Conservation (phyloP, 2,113 vertebrate species). For the Orycteropus afer region DNA sequence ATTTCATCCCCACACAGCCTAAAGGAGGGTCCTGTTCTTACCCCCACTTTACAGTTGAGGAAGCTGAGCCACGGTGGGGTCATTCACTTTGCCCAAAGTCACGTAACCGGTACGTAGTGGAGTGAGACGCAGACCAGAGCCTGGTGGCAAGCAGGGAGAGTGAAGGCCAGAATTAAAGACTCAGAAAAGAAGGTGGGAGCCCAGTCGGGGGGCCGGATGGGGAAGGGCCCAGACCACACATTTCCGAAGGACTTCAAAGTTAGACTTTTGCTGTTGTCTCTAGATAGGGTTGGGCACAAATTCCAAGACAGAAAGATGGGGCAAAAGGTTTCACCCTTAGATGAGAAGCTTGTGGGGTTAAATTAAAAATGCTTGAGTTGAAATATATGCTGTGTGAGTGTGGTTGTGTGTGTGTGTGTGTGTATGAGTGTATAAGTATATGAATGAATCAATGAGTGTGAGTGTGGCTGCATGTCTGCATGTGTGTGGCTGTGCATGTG, state of each 20-base stretch:
- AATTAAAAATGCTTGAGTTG: too few relatives aligned
- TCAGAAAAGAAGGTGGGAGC: neutral
- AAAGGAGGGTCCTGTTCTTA: neutral
- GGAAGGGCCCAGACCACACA: neutral
- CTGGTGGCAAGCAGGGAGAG: neutral
- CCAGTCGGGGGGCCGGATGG: neutral
- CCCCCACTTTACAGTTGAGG: neutral
- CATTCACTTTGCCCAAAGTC: neutral
- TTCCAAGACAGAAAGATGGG: neutral
- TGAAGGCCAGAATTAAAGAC: neutral
- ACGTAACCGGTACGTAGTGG: neutral
- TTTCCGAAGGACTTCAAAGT: neutral
- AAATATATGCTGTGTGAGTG: too few relatives aligned
- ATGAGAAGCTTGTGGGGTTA: neutral
- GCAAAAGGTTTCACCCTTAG: neutral
- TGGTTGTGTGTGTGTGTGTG: neutral
- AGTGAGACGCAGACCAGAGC: accelerated
- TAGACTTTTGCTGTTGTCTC: neutral
- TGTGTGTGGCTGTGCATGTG: too few relatives aligned
- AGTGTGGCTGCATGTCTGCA: neutral
- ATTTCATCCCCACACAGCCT: neutral
- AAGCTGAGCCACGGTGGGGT: neutral
- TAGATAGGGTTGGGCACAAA: neutral
- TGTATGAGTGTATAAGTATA: neutral
- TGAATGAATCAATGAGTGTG: neutral